phyloP scores from a whole-genome alignment of 2,888 invertebrate genomes.

The Brassicogethes aeneus region DNA sequence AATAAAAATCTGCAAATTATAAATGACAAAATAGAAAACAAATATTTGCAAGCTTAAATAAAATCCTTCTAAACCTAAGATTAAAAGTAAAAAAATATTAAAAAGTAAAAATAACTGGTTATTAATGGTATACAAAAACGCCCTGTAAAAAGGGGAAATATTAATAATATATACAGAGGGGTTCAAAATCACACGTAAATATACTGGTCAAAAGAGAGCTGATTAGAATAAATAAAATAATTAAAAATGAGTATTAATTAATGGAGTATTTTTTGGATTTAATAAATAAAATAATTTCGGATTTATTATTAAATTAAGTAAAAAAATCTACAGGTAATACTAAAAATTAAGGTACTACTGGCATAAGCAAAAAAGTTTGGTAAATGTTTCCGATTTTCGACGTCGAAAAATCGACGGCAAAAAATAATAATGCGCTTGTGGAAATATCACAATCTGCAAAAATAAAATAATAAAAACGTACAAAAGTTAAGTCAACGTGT shows the following conservation, averaged over 20 bases:
- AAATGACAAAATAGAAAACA: background rate
- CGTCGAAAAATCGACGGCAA: constrained; percentile 20
- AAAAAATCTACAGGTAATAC: constrained; percentile 17
- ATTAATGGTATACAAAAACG: constrained; percentile 8
- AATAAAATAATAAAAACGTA: constrained; percentile 12
- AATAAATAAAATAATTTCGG: background rate
- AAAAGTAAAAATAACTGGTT: constrained; percentile 9
- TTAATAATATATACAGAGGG: background rate
- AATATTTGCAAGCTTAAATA: constrained; percentile 12
- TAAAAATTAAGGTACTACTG: constrained; percentile 32
- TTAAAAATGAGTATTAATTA: background rate
- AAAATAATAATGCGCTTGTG: constrained; percentile 23
- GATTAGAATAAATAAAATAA: background rate
- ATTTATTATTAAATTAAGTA: constrained; percentile 5
- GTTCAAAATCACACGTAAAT: background rate
- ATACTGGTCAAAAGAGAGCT: background rate
- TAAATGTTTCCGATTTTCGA: constrained; percentile 25
- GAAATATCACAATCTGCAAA: constrained; percentile 31
- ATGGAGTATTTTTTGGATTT: constrained; percentile 5
- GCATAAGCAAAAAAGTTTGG: constrained; percentile 32
- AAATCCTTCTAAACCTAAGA: constrained; percentile 19
- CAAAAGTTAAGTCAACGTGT: constrained; percentile 3
- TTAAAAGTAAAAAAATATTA: constrained; percentile 13
- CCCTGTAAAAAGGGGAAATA: background rate
- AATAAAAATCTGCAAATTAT: too few species aligned